Conservation (phyloP, 2,797 vertebrate species). For the Harpagifer antarcticus region DNA sequence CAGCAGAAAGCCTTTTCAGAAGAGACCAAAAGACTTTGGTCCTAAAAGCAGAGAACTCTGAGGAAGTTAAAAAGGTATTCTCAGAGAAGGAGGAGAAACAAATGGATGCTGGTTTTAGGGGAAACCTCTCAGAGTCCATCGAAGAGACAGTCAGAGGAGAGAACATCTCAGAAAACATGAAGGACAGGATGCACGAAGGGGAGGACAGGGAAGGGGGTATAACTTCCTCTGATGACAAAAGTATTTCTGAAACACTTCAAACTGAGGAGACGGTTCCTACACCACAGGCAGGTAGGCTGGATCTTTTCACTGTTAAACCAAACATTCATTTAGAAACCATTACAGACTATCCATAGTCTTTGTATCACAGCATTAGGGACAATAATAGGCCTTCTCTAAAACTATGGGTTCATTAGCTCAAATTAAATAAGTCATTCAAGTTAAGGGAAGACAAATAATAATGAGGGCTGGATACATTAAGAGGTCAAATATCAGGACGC, state of each 20-base stretch:
- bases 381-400: not conserved
- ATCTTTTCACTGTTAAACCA: not conserved
- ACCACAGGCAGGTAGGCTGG: constrained; percentile 20
- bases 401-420: not conserved
- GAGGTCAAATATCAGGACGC: not conserved
- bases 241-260: not conserved
- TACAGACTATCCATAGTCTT: not conserved
- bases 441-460: not conserved
- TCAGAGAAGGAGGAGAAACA: not conserved
- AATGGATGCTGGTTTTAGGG: not conserved
- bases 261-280: not conserved
- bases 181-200: not conserved
- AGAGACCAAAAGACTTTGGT: constrained; percentile 2
- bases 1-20: constrained; percentile 40
- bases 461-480: not conserved
- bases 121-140: not conserved
- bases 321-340: not conserved
- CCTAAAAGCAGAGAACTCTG: not conserved
- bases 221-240: not conserved
- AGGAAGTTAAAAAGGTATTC: not conserved
- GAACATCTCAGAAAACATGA: not conserved
- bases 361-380: not conserved
- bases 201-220: not conserved
- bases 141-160: fast-evolving
- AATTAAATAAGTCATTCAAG: not conserved